Conservation (phyloP, 2,113 vertebrate genomes). For the Ptilorrhoa leucosticta region DNA sequence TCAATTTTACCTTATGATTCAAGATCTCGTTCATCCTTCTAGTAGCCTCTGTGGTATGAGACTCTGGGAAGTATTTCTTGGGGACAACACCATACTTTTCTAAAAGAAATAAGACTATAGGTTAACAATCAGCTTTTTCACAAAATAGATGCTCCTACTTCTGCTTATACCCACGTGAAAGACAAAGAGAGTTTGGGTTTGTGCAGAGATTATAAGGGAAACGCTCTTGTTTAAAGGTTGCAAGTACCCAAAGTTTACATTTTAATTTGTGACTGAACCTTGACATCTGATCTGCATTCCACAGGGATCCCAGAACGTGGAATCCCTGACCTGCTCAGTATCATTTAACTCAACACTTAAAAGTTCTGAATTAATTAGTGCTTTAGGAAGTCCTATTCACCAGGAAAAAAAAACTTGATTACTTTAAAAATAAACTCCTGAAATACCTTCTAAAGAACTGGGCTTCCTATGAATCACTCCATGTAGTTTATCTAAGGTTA, state of each 20-base stretch:
- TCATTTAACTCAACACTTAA: not conserved
- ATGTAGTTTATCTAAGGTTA: not conserved
- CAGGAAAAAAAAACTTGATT: not conserved
- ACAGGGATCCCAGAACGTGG: not conserved
- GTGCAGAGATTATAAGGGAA: not conserved
- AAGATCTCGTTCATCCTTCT: conserved; percentile 97
- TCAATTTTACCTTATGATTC: conserved; percentile 88
- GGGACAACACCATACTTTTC: conserved; percentile 96
- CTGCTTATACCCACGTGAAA: not conserved
- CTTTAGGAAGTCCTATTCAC: not conserved
- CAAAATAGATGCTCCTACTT: not conserved
- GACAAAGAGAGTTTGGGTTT: not conserved
- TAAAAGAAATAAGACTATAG: conserved; percentile 43
- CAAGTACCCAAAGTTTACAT: not conserved
- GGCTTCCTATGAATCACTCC: not conserved
- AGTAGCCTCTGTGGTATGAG: conserved; percentile 91
- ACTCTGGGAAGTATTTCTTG: conserved; percentile 97
- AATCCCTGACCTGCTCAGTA: not conserved
- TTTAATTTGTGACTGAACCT: not conserved
- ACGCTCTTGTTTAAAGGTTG: not conserved
- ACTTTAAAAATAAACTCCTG: not conserved
- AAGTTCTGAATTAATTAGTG: not conserved
- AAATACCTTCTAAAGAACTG: not conserved
- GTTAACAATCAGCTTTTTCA: not conserved
- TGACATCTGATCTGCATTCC: not conserved